phyloP scores from a whole-genome alignment of 2,113 vertebrate species.

The Todiramphus chloris region DNA sequence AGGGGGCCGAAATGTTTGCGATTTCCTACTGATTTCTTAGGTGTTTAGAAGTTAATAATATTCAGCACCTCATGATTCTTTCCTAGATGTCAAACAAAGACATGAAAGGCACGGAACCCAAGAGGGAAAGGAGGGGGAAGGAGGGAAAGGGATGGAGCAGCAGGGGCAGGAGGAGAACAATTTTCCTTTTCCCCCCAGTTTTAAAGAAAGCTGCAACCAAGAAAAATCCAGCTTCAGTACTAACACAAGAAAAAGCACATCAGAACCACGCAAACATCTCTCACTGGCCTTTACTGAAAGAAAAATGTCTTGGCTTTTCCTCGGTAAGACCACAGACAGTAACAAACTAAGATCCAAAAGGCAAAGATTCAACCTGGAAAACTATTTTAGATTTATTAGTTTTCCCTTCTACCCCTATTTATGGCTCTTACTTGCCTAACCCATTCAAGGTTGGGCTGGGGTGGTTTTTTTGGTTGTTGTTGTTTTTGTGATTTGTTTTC shows the following conservation, averaged over 20 bases:
- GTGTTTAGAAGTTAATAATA: constrained; percentile 84
- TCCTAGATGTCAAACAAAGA: constrained; percentile 71
- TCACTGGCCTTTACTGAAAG: not conserved
- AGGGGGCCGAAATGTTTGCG: constrained; percentile 70
- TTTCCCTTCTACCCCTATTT: constrained; percentile 6
- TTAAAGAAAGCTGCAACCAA: not conserved
- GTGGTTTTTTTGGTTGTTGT: not conserved
- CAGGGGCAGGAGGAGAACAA: not conserved
- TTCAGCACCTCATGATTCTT: constrained; percentile 82
- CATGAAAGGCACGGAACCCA: constrained; percentile 77
- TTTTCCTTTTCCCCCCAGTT: not conserved
- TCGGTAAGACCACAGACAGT: constrained; percentile 36
- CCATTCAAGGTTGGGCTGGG: not conserved
- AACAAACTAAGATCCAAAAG: not conserved
- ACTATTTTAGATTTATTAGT: not conserved
- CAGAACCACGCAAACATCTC: not conserved
- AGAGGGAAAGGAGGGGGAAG: constrained; percentile 62
- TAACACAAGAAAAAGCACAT: not conserved
- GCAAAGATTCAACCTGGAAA: constrained; percentile 2
- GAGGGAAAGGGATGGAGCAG: not conserved
- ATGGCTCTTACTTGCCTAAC: constrained; percentile 16
- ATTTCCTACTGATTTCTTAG: constrained; percentile 80
- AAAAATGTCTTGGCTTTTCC: constrained; percentile 52
- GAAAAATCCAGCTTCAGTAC: not conserved
- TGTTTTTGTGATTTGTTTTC: not conserved